A percentile compares a stretch with the other conserved stretches of the same genome.
These are phyloP conservation scores for Staurois parvus DNA, from an alignment of 2,797 vertebrate species.

Conservation along the genomic window DNA sequence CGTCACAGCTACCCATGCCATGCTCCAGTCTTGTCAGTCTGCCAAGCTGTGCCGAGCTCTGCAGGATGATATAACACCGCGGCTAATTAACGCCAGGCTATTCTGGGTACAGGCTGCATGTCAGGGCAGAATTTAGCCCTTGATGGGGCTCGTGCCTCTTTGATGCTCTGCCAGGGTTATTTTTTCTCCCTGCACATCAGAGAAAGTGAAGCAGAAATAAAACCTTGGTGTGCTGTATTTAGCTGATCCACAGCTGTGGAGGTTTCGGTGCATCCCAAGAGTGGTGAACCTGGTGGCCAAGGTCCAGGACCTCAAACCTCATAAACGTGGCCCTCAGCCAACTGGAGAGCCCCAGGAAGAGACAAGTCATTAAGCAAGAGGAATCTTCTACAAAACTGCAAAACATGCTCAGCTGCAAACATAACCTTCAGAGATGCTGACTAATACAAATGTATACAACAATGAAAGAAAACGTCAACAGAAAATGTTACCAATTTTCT, in stretches of 20 bases:
- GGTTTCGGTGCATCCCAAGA: constrained; percentile 49
- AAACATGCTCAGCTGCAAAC: constrained; percentile 1
- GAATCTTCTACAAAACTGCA: constrained; percentile 15
- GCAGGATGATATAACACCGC: constrained; percentile 57
- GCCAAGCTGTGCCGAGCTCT: constrained; percentile 43
- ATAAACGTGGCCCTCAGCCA: constrained; percentile 41
- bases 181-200: constrained; percentile 47
- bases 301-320: constrained; percentile 48
- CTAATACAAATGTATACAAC: not conserved
- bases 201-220: constrained; percentile 58
- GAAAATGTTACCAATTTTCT: not conserved
- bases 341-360: constrained; percentile 34
- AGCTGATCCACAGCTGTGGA: constrained; percentile 54
- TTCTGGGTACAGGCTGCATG: constrained; percentile 52
- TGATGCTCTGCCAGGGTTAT: constrained; percentile 60
- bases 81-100: constrained; percentile 60
- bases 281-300: constrained; percentile 35
- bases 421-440: not conserved
- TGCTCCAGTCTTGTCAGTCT: constrained; percentile 29
- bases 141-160: constrained; percentile 51
- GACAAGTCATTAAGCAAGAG: not conserved
- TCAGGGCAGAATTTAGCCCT: constrained; percentile 62
- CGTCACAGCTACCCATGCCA: constrained; percentile 32
- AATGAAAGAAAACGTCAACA: not conserved
- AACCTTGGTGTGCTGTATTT: constrained; percentile 53